Evolutionary conservation across 2,113 vertebrate species (phyloP).

Genomic region (Phalacrocorax aristotelis): DNA sequence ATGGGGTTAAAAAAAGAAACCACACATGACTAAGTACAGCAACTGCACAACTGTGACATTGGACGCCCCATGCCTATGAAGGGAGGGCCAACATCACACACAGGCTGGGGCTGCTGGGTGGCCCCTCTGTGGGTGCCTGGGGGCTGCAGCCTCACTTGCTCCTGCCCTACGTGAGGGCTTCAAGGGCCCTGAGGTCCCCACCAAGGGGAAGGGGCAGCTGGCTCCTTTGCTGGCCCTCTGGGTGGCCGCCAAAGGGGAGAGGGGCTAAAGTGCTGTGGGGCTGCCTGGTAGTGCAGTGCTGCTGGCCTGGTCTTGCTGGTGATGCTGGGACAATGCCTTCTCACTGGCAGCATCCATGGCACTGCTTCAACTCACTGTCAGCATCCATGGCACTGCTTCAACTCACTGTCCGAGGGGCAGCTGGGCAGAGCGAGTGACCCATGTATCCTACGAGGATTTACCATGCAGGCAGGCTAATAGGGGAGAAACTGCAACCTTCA

Average conservation of each 20-base stretch:
- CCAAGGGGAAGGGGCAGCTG: not conserved
- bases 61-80: fast-evolving
- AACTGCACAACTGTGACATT: not conserved
- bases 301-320: not conserved
- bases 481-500: not conserved
- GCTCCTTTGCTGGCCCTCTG: not conserved
- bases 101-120: not conserved
- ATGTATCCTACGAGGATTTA: not conserved
- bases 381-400: fast-evolving
- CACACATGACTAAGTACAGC: not conserved
- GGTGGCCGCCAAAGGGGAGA: not conserved
- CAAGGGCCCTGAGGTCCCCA: fast-evolving
- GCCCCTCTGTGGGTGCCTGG: not conserved
- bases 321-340: not conserved
- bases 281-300: not conserved
- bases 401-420: fast-evolving
- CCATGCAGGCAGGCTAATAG: not conserved
- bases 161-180: not conserved
- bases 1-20: not conserved
- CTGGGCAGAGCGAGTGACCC: not conserved
- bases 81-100: not conserved
- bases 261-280: not conserved
- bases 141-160: fast-evolving
- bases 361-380: not conserved
- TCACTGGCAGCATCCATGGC: fast-evolving